These are phyloP conservation scores for Dissostichus mawsoni DNA, from an alignment of 2,113 vertebrate species.

Conservation along the genomic window DNA sequence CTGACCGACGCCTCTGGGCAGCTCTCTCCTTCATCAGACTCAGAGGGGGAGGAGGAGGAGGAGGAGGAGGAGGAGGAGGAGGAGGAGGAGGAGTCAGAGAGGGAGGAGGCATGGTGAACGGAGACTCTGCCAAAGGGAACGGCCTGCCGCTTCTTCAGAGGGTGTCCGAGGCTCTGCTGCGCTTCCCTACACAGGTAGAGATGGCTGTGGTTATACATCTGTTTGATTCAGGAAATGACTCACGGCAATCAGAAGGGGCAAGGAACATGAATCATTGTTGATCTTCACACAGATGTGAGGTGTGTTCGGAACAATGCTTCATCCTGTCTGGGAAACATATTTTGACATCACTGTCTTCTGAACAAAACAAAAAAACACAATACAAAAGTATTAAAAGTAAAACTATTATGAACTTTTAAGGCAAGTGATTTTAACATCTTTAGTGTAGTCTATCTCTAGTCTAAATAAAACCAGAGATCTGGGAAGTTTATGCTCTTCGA, in stretches of 20 bases:
- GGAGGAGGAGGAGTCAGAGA: conserved; percentile 31
- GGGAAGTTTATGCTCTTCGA: background rate
- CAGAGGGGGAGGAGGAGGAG: too few species aligned
- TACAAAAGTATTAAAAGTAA: background rate
- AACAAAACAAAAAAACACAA: background rate
- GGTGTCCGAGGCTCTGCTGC: conserved; percentile 86
- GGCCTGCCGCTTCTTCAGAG: conserved; percentile 84
- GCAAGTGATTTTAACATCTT: background rate
- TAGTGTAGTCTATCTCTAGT: background rate
- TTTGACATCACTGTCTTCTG: background rate
- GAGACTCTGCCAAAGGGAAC: conserved; percentile 49
- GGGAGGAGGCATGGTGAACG: conserved; percentile 57
- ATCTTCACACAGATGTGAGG: background rate
- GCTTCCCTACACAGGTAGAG: conserved; percentile 88
- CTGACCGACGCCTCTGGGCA: conserved; percentile 75
- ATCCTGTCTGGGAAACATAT: background rate
- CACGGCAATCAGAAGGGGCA: background rate
- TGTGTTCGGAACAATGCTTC: background rate
- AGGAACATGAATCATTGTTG: conserved; percentile 4
- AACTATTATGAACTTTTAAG: background rate
- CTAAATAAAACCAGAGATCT: background rate
- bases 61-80: conserved; percentile 53
- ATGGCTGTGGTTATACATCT: accelerated
- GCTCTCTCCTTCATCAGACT: conserved; percentile 63
- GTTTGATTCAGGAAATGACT: conserved; percentile 32